A percentile compares a stretch with the other conserved stretches of the same genome.
These are phyloP conservation scores for Furnarius figulus DNA, from an alignment of 2,113 vertebrate species.

Conservation along the genomic window DNA sequence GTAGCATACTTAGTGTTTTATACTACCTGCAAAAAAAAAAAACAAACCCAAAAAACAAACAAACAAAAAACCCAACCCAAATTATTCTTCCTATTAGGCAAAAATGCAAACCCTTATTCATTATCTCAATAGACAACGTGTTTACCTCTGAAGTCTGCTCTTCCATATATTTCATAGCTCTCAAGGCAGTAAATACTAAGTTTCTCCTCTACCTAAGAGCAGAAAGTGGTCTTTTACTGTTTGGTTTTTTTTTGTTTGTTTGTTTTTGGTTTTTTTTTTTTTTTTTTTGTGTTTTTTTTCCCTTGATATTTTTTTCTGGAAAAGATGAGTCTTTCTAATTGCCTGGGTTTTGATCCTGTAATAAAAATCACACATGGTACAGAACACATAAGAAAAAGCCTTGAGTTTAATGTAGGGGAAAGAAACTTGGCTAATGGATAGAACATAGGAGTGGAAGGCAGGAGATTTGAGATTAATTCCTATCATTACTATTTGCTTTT, in stretches of 20 bases:
- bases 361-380: not conserved
- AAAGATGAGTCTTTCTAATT: not conserved
- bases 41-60: too few species aligned
- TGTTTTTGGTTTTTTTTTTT: too few species aligned
- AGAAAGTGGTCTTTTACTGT: not conserved
- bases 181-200: not conserved
- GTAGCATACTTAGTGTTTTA: not conserved
- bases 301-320: too few species aligned
- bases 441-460: not conserved
- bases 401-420: not conserved
- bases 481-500: not conserved
- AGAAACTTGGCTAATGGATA: not conserved
- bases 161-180: not conserved
- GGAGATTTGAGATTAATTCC: not conserved
- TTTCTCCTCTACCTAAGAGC: not conserved
- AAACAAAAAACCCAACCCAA: not conserved
- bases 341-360: not conserved
- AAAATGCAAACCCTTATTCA: not conserved
- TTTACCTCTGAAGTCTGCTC: not conserved
- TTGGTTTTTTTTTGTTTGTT: not conserved
- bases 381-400: not conserved
- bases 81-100: not conserved
- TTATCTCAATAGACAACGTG: not conserved
- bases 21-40: not conserved
- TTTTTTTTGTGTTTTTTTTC: too few species aligned